Evolutionary conservation across 2,113 vertebrate genomes (phyloP).

Genomic region (Acrocephalus arundinaceus): DNA sequence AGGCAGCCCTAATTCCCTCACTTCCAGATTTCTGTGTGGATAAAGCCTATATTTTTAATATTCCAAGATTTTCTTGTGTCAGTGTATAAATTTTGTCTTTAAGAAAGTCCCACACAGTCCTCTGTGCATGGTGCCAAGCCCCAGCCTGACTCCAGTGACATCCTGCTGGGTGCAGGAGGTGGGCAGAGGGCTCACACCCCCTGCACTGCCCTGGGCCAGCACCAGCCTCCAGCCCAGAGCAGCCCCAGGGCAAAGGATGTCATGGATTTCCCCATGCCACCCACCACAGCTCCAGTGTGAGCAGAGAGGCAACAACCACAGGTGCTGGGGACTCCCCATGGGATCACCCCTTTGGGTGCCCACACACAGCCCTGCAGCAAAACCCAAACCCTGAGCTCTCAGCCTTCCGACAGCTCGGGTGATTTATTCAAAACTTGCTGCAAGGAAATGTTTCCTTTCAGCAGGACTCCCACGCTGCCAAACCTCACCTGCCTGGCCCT

Average conservation of each 20-base stretch:
- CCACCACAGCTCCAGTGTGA: fast-evolving
- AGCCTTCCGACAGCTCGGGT: neutral
- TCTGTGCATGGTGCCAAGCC: fast-evolving
- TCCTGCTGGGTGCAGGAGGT: fast-evolving
- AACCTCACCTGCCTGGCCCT: neutral
- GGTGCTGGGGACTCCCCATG: neutral
- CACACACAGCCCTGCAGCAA: neutral
- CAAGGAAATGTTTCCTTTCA: neutral
- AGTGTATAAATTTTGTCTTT: neutral
- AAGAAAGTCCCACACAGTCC: neutral
- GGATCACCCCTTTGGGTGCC: neutral
- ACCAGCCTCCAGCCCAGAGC: neutral
- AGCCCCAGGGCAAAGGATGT: neutral
- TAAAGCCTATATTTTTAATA: neutral
- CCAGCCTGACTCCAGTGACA: neutral
- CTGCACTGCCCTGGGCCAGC: neutral
- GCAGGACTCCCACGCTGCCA: neutral
- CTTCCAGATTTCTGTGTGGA: neutral
- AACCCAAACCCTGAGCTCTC: neutral
- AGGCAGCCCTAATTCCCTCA: neutral
- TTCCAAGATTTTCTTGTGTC: neutral
- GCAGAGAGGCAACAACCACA: fast-evolving
- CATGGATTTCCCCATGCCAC: fast-evolving
- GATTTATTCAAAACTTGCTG: neutral
- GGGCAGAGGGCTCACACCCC: fast-evolving